Evolutionary conservation across 2,797 vertebrate genomes (phyloP).

Genomic region (Picus viridis): DNA sequence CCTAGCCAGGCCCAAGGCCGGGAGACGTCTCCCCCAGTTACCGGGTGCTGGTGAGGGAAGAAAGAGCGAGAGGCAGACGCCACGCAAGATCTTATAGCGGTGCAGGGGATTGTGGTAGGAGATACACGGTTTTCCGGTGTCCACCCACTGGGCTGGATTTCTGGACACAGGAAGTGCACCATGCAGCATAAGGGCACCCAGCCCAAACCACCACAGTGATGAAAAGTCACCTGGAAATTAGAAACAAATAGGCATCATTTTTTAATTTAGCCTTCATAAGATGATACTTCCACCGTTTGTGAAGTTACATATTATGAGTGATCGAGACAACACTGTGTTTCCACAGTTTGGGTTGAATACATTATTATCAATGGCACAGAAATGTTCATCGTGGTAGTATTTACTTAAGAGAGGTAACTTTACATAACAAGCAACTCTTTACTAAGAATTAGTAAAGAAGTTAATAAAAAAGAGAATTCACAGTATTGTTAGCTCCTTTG

Average conservation of each 20-base stretch:
- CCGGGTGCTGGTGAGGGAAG: no score
- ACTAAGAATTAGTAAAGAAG: not conserved
- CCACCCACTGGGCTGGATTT: no score
- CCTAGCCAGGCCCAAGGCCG: no score
- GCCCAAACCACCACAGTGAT: no score
- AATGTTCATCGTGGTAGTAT: not conserved
- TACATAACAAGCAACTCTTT: not conserved
- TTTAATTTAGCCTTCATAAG: not conserved
- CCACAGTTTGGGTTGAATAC: not conserved
- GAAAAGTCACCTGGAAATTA: not conserved
- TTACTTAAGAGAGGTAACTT: not conserved
- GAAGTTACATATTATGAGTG: not conserved
- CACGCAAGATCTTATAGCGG: no score
- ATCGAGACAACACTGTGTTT: not conserved
- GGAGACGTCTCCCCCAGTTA: no score
- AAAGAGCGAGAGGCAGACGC: no score
- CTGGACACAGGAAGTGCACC: no score
- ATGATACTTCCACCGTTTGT: not conserved
- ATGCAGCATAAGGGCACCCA: no score
- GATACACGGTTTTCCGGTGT: no score
- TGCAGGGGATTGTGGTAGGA: no score
- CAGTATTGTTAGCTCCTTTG: not conserved
- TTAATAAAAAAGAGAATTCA: not conserved
- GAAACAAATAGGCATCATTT: not conserved
- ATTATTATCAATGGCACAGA: not conserved